Conservation (phyloP, 2,888 invertebrate species). For the Metellina segmentata region DNA sequence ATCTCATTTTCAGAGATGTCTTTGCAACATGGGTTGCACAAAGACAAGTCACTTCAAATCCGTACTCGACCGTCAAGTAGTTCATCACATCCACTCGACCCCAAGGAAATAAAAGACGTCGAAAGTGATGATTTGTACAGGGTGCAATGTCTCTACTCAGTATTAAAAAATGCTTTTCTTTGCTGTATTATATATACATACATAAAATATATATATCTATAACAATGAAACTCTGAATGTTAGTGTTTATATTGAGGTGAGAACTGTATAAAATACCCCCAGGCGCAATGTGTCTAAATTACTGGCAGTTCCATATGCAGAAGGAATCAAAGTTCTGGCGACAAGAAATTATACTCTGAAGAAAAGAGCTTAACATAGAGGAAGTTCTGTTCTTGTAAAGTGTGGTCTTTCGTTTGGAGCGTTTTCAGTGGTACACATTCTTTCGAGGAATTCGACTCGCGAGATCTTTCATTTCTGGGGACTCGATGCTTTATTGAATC, state of each 20-base stretch:
- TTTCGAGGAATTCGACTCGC: slow-evolving; percentile 3
- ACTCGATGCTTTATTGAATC: not conserved
- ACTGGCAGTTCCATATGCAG: not conserved
- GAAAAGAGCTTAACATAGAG: slow-evolving; percentile 67
- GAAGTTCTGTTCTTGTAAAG: slow-evolving; percentile 48
- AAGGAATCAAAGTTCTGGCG: slow-evolving; percentile 8
- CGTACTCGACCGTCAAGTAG: slow-evolving; percentile 90
- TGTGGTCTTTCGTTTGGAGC: slow-evolving; percentile 34
- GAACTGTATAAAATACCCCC: slow-evolving; percentile 19
- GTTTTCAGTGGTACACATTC: not conserved
- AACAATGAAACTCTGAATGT: not conserved
- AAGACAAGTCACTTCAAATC: slow-evolving; percentile 86
- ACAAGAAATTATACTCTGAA: slow-evolving; percentile 29
- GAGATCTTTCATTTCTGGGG: slow-evolving; percentile 5
- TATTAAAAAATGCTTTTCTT: slow-evolving; percentile 57
- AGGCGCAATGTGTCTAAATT: not conserved
- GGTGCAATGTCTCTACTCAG: slow-evolving; percentile 73
- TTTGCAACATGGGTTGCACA: slow-evolving; percentile 94
- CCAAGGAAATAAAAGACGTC: slow-evolving; percentile 6
- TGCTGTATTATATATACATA: slow-evolving; percentile 58
- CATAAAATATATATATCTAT: slow-evolving; percentile 49
- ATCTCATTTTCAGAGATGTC: slow-evolving; percentile 87
- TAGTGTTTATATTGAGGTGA: slow-evolving; percentile 33
- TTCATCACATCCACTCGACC: not conserved
- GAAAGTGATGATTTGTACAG: slow-evolving; percentile 58